phyloP scores from a whole-genome alignment of 2,113 vertebrate species.

The Tragelaphus strepsiceros region DNA sequence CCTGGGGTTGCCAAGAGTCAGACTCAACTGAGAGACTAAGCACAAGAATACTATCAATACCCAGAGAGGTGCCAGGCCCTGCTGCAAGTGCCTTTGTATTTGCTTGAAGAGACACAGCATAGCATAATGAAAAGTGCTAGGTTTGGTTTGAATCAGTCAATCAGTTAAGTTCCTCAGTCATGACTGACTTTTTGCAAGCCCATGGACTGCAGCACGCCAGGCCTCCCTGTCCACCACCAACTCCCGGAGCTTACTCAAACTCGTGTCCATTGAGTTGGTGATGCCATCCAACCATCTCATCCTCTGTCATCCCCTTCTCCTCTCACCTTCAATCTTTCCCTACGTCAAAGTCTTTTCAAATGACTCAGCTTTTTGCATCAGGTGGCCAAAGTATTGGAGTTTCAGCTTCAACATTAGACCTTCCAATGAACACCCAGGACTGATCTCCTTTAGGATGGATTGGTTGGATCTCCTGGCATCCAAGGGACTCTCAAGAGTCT shows the following conservation, averaged over 20 bases:
- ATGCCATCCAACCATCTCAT: neutral
- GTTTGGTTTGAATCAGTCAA: neutral
- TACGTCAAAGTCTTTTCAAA: neutral
- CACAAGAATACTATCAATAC: neutral
- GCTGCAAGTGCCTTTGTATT: neutral
- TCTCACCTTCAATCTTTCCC: neutral
- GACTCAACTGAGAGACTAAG: neutral
- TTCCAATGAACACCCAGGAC: neutral
- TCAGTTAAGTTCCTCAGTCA: neutral
- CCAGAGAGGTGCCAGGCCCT: neutral
- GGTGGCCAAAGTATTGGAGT: neutral
- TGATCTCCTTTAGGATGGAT: neutral
- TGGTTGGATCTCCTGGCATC: neutral
- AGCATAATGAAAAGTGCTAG: neutral
- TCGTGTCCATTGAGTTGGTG: neutral
- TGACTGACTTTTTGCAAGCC: neutral
- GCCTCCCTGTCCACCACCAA: neutral
- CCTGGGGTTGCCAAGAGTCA: rapidly evolving
- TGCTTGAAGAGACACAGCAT: neutral
- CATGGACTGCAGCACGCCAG: neutral
- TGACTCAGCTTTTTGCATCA: neutral
- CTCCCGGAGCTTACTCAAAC: neutral
- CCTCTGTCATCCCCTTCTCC: neutral
- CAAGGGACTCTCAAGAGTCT: neutral
- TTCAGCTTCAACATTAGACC: neutral